A percentile compares a stretch with the other conserved stretches of the same genome.
phyloP scores from a whole-genome alignment of 2,797 vertebrate species.

The Thamnophis elegans region DNA sequence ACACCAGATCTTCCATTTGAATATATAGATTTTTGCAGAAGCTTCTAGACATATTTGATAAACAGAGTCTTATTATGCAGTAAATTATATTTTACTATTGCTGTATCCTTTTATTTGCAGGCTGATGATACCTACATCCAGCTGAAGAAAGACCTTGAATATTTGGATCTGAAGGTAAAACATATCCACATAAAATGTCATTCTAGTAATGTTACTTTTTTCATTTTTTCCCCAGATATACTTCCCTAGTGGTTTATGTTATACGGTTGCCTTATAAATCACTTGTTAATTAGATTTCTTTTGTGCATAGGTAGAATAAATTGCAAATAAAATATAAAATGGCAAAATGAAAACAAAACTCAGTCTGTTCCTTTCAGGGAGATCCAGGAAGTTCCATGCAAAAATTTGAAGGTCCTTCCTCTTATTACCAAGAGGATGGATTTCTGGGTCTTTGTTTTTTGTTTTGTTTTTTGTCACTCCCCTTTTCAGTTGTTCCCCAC shows the following conservation, averaged over 20 bases:
- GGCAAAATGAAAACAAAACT: background rate
- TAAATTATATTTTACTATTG: conserved; percentile 13
- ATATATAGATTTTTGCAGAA: background rate
- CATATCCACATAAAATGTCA: background rate
- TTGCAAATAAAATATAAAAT: background rate
- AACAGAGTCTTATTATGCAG: conserved; percentile 21
- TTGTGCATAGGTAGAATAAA: background rate
- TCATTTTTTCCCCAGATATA: background rate
- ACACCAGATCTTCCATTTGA: background rate
- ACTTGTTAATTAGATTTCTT: conserved; percentile 4
- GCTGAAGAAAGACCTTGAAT: conserved; percentile 98
- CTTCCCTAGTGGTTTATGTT: conserved; percentile 16
- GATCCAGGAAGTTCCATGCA: background rate
- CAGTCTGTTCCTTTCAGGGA: background rate
- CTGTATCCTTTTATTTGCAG: conserved; percentile 71
- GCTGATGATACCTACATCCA: conserved; percentile 97
- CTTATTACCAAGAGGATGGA: background rate
- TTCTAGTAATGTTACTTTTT: background rate
- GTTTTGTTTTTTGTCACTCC: background rate
- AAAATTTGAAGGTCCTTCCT: background rate
- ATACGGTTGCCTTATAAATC: background rate
- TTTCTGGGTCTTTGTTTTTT: background rate
- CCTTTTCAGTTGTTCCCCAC: background rate
- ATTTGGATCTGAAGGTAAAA: conserved; percentile 96
- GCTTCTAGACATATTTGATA: conserved; percentile 7